phyloP scores from a whole-genome alignment of 2,113 vertebrate genomes.

The Pterophyllum scalare region DNA sequence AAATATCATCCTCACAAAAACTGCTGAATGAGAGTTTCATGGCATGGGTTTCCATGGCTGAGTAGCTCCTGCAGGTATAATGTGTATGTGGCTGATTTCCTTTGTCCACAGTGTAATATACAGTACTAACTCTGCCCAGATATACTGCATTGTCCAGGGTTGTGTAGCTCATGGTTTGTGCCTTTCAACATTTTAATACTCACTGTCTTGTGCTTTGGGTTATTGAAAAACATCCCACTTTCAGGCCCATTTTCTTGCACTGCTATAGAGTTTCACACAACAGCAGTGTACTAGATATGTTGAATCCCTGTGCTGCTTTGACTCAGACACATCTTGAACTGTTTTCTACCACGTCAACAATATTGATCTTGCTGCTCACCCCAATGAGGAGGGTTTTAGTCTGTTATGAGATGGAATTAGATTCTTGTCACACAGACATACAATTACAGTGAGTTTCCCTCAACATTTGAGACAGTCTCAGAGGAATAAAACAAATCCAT shows the following conservation, averaged over 20 bases:
- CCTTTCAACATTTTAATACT: conserved; percentile 58
- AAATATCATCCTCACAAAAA: background rate
- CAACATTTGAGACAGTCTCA: conserved; percentile 22
- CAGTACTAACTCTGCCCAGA: conserved; percentile 38
- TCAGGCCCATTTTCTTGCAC: conserved; percentile 19
- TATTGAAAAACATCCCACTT: conserved; percentile 52
- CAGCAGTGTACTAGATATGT: conserved; percentile 31
- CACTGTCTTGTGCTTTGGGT: conserved; percentile 41
- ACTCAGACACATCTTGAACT: conserved; percentile 61
- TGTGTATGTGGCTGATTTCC: background rate
- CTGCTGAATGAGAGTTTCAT: accelerated
- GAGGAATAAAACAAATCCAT: conserved; percentile 28
- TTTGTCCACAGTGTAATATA: background rate
- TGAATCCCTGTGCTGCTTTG: conserved; percentile 32
- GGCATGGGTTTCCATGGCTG: background rate
- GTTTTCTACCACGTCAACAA: conserved; percentile 68
- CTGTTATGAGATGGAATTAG: conserved; percentile 53
- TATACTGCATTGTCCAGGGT: conserved; percentile 30
- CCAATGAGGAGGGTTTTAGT: conserved; percentile 54
- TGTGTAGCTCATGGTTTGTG: conserved; percentile 36
- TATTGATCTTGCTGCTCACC: conserved; percentile 60
- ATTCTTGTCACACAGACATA: conserved; percentile 46
- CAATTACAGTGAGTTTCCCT: conserved; percentile 38
- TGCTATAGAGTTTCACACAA: conserved; percentile 35
- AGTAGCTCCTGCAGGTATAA: background rate